phyloP scores from a whole-genome alignment of 2,113 vertebrate species.

The Otus sunia region DNA sequence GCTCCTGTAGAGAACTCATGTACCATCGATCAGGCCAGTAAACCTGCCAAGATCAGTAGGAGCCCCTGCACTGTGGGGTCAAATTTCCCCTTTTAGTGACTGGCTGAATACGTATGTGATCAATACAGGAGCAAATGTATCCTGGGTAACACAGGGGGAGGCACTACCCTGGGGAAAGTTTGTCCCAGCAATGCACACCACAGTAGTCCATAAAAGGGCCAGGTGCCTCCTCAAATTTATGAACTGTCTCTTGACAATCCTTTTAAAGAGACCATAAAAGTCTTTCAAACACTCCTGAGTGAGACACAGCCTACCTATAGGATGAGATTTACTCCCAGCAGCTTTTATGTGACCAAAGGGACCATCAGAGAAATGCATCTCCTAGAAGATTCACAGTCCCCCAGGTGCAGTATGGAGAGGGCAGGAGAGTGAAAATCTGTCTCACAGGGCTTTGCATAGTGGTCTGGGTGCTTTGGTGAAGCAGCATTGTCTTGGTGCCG shows the following conservation, averaged over 20 bases:
- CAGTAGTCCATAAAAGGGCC: background rate
- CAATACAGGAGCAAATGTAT: background rate
- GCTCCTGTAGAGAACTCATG: background rate
- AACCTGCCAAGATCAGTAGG: background rate
- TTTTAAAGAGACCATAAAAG: background rate
- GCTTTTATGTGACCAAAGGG: background rate
- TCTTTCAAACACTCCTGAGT: background rate
- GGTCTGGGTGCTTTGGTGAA: background rate
- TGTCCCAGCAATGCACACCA: background rate
- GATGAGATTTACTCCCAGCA: background rate
- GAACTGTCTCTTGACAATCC: background rate
- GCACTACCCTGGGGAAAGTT: background rate
- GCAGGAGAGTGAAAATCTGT: background rate
- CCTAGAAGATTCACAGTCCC: background rate
- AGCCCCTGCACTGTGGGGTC: background rate
- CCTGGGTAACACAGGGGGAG: background rate
- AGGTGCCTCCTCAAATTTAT: background rate
- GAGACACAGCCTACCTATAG: background rate
- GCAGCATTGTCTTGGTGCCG: background rate
- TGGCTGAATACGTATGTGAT: background rate
- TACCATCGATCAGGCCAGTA: background rate
- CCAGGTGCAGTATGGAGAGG: background rate
- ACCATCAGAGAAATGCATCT: background rate
- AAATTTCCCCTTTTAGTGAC: background rate
- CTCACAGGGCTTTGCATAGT: background rate